phyloP scores from a whole-genome alignment of 2,797 vertebrate genomes.

The Florisuga fusca region DNA sequence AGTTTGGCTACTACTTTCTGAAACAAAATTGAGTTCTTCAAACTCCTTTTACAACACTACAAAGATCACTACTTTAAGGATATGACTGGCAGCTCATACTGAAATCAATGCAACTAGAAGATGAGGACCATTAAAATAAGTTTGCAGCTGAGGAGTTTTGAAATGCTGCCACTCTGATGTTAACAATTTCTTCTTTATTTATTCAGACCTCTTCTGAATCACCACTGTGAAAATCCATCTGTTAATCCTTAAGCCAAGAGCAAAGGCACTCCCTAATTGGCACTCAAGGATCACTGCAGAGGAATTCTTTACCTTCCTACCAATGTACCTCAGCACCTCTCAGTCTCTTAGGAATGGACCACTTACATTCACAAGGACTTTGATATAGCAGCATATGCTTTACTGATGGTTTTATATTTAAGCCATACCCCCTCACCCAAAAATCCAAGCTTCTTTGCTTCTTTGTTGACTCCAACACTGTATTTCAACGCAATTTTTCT shows the following conservation, averaged over 20 bases:
- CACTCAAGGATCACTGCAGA: background rate
- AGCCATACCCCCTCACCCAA: background rate
- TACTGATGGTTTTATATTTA: background rate
- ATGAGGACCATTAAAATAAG: background rate
- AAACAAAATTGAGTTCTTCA: background rate
- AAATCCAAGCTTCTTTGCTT: background rate
- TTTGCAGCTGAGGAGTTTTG: background rate
- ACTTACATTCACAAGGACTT: background rate
- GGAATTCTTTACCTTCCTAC: constrained; percentile 2
- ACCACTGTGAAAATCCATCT: constrained; percentile 21
- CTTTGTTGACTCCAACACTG: background rate
- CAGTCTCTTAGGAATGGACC: background rate
- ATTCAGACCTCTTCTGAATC: constrained; percentile 52
- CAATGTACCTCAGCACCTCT: background rate
- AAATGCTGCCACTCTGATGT: background rate
- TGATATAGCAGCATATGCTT: background rate
- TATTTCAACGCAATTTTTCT: background rate
- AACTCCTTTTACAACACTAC: background rate
- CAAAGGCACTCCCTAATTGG: constrained; percentile 55
- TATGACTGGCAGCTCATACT: background rate
- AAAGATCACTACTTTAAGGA: background rate
- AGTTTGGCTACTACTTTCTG: background rate
- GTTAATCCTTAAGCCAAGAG: constrained; percentile 50
- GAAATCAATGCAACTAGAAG: background rate
- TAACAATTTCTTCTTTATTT: constrained; percentile 50